A percentile compares a stretch with the other conserved stretches of the same genome.
Evolutionary conservation across 2,888 invertebrate species (phyloP).

Genomic region (Nephrocerus scutellatus): DNA sequence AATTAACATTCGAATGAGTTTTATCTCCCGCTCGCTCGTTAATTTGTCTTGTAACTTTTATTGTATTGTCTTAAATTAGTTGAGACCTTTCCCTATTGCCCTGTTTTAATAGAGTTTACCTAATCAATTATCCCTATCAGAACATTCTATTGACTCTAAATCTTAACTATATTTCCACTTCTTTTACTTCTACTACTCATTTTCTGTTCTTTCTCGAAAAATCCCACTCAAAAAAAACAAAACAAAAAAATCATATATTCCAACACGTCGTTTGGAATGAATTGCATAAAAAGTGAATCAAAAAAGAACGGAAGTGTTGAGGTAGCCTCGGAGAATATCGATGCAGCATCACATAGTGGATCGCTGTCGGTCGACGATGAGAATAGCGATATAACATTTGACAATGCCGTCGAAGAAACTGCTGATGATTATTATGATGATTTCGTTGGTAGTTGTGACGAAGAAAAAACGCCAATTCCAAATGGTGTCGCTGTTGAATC

Average conservation of each 20-base stretch:
- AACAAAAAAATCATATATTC: constrained; percentile 1
- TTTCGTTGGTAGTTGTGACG: constrained; percentile 11
- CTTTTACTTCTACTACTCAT: not conserved
- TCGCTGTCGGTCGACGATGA: constrained; percentile 46
- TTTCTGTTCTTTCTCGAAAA: not conserved
- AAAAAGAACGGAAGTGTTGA: constrained; percentile 34
- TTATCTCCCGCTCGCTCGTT: constrained; percentile 19
- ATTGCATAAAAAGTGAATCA: constrained; percentile 24
- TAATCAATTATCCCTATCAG: too few species aligned
- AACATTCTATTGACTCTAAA: too few species aligned
- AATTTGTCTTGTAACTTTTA: constrained; percentile 21
- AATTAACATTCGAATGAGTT: not conserved
- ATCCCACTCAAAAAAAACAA: constrained; percentile 6
- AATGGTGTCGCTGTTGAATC: too few species aligned
- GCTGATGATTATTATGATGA: constrained; percentile 43
- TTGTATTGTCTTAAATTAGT: too few species aligned
- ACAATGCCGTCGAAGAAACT: constrained; percentile 39
- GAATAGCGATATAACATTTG: constrained; percentile 44
- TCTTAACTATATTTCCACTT: not conserved
- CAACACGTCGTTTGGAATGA: not conserved
- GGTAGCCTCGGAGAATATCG: constrained; percentile 32
- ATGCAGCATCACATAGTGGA: constrained; percentile 35
- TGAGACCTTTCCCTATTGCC: too few species aligned
- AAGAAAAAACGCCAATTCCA: not conserved
- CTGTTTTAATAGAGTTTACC: too few species aligned